phyloP scores from a whole-genome alignment of 1,140 invertebrate genomes.

The Cylas formicarius region DNA sequence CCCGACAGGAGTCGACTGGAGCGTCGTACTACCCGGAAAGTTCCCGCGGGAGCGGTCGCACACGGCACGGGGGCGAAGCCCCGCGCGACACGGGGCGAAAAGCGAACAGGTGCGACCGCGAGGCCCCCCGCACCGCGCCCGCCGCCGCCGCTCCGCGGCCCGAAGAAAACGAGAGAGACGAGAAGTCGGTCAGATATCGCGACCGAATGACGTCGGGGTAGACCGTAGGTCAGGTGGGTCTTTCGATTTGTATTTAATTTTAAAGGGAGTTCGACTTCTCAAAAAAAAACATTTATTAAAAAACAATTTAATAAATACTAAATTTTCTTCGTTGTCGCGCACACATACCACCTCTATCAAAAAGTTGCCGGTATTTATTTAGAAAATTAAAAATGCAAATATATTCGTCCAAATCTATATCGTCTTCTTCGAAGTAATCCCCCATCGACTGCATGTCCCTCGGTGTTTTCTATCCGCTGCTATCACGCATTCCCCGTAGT shows the following conservation, averaged over 20 bases:
- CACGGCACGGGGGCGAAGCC: slow-evolving; percentile 29
- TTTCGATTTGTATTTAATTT: neutral
- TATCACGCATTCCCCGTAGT: too few relatives aligned
- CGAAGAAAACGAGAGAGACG: slow-evolving; percentile 23
- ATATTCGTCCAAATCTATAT: too few relatives aligned
- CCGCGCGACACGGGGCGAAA: slow-evolving; percentile 29
- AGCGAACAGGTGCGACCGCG: slow-evolving; percentile 36
- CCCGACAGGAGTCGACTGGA: slow-evolving; percentile 5
- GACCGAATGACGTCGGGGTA: slow-evolving; percentile 22
- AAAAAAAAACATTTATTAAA: too few relatives aligned
- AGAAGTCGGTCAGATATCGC: slow-evolving; percentile 24
- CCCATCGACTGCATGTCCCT: too few relatives aligned
- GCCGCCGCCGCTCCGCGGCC: slow-evolving; percentile 10
- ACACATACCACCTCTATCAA: too few relatives aligned
- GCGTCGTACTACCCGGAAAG: slow-evolving; percentile 21
- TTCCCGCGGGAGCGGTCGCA: slow-evolving; percentile 19
- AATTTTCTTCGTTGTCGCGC: too few relatives aligned
- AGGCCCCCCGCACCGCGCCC: slow-evolving; percentile 17
- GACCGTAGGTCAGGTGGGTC: slow-evolving; percentile 19
- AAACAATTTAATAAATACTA: too few relatives aligned
- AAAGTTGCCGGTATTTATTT: too few relatives aligned
- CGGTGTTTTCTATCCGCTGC: too few relatives aligned
- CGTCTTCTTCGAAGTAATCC: too few relatives aligned
- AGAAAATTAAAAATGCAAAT: too few relatives aligned
- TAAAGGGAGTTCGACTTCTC: neutral